Evolutionary conservation across 2,113 vertebrate species (phyloP).

Genomic region (Hydrochoerus hydrochaeris): DNA sequence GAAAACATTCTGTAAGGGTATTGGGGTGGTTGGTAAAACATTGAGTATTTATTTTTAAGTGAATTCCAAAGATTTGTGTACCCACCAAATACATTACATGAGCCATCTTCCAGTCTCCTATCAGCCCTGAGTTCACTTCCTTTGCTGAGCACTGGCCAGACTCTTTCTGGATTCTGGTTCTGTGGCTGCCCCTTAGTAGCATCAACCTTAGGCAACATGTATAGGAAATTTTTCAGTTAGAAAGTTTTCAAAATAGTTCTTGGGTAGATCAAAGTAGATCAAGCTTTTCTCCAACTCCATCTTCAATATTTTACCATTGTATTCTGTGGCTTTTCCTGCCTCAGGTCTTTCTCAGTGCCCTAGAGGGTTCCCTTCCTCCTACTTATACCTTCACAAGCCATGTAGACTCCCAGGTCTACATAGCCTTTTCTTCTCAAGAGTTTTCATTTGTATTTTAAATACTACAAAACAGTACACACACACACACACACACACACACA

Average conservation of each 20-base stretch:
- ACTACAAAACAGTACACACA: neutral
- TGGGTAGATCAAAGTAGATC: neutral
- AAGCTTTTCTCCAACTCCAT: neutral
- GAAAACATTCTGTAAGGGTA: slow-evolving; percentile 33
- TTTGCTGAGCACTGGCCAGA: neutral
- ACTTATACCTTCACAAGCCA: neutral
- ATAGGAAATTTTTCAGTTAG: neutral
- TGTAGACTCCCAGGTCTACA: neutral
- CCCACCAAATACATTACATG: neutral
- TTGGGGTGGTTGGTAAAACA: neutral
- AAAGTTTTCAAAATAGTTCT: neutral
- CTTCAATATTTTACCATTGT: neutral
- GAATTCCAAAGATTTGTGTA: neutral
- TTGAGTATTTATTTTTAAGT: neutral
- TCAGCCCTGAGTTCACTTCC: neutral
- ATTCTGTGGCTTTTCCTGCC: neutral
- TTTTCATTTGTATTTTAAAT: slow-evolving; percentile 26
- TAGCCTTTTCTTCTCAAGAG: neutral
- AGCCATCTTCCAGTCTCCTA: neutral
- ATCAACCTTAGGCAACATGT: neutral
- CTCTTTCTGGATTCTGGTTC: neutral
- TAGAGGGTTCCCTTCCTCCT: neutral
- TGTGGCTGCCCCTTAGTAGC: neutral
- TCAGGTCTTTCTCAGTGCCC: neutral
- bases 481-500: neutral